Conservation (phyloP, 2,113 vertebrate species). For the Tachuris rubrigastra region DNA sequence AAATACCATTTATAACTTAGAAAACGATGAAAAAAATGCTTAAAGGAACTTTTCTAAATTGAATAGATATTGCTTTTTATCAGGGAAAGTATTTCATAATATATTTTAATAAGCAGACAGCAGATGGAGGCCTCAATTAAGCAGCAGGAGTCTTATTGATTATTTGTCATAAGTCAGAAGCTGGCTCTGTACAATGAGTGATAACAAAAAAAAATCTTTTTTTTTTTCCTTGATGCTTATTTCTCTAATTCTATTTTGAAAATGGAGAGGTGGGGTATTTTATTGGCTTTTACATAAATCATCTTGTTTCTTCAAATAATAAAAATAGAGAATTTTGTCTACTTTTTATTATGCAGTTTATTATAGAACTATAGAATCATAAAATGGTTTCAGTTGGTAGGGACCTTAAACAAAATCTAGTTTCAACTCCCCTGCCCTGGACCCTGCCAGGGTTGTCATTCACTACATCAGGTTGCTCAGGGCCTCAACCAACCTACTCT, state of each 20-base stretch:
- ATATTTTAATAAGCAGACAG: background rate
- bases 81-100: background rate
- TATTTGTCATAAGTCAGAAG: background rate
- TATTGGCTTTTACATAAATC: background rate
- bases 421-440: background rate
- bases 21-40: background rate
- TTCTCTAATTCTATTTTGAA: background rate
- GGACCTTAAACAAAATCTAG: background rate
- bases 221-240: fast-evolving
- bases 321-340: background rate
- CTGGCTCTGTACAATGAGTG: background rate
- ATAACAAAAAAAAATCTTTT: background rate
- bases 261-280: background rate
- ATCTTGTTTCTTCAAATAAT: background rate
- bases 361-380: background rate
- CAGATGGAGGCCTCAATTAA: background rate
- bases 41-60: background rate
- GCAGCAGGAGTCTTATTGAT: background rate
- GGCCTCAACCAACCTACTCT: background rate
- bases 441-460: too few relatives aligned
- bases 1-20: background rate
- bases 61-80: background rate
- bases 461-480: background rate
- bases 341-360: background rate
- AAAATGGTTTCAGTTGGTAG: background rate